These are phyloP conservation scores for Aethina tumida DNA, from an alignment of 1,140 invertebrate genomes.

Conservation along the genomic window DNA sequence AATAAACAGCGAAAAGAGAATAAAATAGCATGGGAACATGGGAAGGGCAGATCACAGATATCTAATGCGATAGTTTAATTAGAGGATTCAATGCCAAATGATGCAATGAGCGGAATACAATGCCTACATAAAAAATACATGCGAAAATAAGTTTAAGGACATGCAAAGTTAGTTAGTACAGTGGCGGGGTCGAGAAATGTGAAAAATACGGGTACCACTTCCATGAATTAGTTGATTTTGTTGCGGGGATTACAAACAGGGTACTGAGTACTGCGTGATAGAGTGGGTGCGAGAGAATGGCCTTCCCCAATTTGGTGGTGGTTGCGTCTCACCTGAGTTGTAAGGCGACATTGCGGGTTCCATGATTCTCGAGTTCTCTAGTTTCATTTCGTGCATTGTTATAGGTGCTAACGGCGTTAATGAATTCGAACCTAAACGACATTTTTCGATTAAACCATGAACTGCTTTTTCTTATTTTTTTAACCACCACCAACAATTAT, in stretches of 20 bases:
- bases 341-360: slow-evolving; percentile 55
- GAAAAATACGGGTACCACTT: slow-evolving; percentile 1
- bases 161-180: slow-evolving; percentile 19
- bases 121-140: slow-evolving; percentile 18
- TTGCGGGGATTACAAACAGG: background rate
- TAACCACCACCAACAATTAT: slow-evolving; percentile 16
- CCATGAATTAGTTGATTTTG: slow-evolving; percentile 1
- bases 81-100: slow-evolving; percentile 29
- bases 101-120: slow-evolving; percentile 25
- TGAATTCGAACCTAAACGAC: slow-evolving; percentile 46
- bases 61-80: slow-evolving; percentile 26
- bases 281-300: background rate
- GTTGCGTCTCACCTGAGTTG: slow-evolving; percentile 45
- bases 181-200: slow-evolving; percentile 20
- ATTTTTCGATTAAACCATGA: too few relatives aligned
- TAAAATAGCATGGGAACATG: slow-evolving; percentile 15
- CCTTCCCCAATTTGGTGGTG: background rate
- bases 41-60: slow-evolving; percentile 24
- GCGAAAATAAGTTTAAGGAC: slow-evolving; percentile 16
- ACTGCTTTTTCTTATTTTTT: too few relatives aligned
- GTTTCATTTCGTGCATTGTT: slow-evolving; percentile 70
- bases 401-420: slow-evolving; percentile 66
- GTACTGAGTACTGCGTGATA: background rate
- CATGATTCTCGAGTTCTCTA: slow-evolving; percentile 43
- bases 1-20: slow-evolving; percentile 1